Percentiles rank a stretch among this genome's conserved stretches.
These are phyloP conservation scores for Pygoscelis adeliae DNA, from an alignment of 2,113 vertebrate species.

Conservation along the genomic window DNA sequence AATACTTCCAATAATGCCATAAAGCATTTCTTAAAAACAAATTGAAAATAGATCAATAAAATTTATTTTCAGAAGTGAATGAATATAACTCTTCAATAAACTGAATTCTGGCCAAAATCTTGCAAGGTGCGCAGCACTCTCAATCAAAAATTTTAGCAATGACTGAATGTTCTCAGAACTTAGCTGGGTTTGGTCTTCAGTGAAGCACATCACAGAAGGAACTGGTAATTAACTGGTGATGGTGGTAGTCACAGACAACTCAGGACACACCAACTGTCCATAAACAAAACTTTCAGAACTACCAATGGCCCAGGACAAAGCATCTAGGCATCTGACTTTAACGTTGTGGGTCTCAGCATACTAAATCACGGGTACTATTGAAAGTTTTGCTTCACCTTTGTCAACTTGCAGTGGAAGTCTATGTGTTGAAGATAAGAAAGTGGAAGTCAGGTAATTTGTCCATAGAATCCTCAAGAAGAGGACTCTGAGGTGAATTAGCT, in stretches of 20 bases:
- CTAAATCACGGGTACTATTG: neutral
- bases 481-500: neutral
- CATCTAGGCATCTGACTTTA: neutral
- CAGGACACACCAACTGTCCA: neutral
- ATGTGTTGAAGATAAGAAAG: accelerated
- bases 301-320: neutral
- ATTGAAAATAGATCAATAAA: neutral
- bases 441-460: neutral
- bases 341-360: neutral
- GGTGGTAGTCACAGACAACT: neutral
- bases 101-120: neutral
- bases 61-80: neutral
- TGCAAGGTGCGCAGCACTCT: neutral
- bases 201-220: neutral
- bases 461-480: neutral
- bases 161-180: neutral
- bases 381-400: neutral
- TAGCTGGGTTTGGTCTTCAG: neutral
- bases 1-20: neutral
- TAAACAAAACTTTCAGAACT: neutral
- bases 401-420: neutral
- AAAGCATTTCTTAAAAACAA: neutral
- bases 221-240: neutral
- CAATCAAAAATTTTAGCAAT: neutral
- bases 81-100: neutral